phyloP scores from a whole-genome alignment of 2,888 invertebrate genomes.

The Hypena proboscidalis region DNA sequence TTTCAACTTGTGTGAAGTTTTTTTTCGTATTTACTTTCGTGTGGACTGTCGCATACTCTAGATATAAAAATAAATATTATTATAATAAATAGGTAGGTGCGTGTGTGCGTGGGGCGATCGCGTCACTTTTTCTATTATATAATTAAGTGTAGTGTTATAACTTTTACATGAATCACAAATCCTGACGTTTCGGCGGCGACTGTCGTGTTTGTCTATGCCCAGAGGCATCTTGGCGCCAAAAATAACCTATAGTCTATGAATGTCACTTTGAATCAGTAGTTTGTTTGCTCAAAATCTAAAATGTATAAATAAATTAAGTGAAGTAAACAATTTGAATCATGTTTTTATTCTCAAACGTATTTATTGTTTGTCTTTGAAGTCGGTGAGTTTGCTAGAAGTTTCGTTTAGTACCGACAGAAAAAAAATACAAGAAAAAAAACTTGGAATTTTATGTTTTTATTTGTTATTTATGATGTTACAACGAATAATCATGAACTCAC shows the following conservation, averaged over 20 bases:
- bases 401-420: not conserved
- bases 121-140: constrained; percentile 67
- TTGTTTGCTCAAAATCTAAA: constrained; percentile 41
- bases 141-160: constrained; percentile 79
- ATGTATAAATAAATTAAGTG: constrained; percentile 23
- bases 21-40: constrained; percentile 47
- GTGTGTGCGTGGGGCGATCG: constrained; percentile 72
- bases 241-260: constrained; percentile 8
- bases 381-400: not conserved
- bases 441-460: not conserved
- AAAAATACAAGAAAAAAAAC: not conserved
- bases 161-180: constrained; percentile 82
- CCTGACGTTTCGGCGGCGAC: constrained; percentile 58
- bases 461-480: constrained; percentile 7
- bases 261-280: constrained; percentile 22
- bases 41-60: constrained; percentile 56
- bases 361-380: not conserved
- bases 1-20: constrained; percentile 44
- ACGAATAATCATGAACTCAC: constrained; percentile 4
- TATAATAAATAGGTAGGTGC: constrained; percentile 43
- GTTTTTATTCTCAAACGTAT: constrained; percentile 15
- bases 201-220: constrained; percentile 57
- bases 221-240: constrained; percentile 31
- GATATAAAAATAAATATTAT: constrained; percentile 57
- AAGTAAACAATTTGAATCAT: constrained; percentile 11